Percentiles rank a stretch among this genome's conserved stretches.
Conservation (phyloP, 37 sponge, comb jelly and placozoan species). For the Corticium candelabrum region DNA sequence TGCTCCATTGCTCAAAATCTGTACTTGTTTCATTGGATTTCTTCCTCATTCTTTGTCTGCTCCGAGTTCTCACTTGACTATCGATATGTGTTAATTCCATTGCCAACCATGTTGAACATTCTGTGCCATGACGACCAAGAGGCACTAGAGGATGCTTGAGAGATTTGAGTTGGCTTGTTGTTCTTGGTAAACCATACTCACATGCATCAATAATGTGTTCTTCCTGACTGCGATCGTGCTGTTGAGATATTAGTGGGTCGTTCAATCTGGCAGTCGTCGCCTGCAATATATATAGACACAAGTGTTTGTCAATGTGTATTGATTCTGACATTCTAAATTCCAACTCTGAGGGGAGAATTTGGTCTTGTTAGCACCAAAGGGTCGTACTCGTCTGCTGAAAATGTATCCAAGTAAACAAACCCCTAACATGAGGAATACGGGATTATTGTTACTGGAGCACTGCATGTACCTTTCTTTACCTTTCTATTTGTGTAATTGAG, state of each 20-base stretch:
- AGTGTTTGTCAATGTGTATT: too few species aligned
- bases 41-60: not conserved
- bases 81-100: not conserved
- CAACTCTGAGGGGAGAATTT: too few species aligned
- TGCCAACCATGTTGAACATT: not conserved
- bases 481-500: conserved; percentile 35
- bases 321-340: too few species aligned
- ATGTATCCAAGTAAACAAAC: not conserved
- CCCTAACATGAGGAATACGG: not conserved
- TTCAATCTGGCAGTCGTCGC: too few species aligned
- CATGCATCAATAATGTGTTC: not conserved
- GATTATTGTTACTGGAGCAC: too few species aligned
- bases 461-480: too few species aligned
- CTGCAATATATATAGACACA: too few species aligned
- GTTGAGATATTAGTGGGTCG: not conserved
- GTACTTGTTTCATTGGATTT: not conserved
- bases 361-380: too few species aligned
- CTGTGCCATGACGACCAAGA: not conserved
- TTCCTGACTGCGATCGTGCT: not conserved
- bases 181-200: too few species aligned
- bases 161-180: not conserved
- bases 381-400: not conserved
- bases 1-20: not conserved
- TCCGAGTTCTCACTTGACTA: not conserved
- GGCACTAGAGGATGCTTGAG: not conserved